These are phyloP conservation scores for Xenopus borealis DNA, from an alignment of 2,113 vertebrate species.

Conservation along the genomic window DNA sequence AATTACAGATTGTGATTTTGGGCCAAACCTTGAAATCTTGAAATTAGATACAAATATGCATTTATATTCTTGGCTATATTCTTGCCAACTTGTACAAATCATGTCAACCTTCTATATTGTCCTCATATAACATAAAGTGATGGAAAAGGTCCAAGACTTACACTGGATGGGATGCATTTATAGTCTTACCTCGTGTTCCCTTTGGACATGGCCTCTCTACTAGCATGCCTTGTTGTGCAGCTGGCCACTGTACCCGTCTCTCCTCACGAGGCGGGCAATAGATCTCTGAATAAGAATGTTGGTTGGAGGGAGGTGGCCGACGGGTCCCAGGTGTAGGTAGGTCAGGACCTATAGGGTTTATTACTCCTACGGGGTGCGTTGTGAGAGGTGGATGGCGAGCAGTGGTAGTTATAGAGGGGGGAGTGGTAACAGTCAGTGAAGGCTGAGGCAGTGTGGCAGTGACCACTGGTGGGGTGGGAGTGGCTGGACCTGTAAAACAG, in stretches of 20 bases:
- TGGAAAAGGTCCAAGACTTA: background rate
- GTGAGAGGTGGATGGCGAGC: slow-evolving; percentile 75
- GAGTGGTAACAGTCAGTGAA: slow-evolving; percentile 56
- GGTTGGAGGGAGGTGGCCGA: slow-evolving; percentile 69
- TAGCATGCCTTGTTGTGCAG: slow-evolving; percentile 80
- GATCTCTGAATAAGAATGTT: slow-evolving; percentile 69
- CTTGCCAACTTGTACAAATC: too few relatives aligned
- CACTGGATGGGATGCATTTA: background rate
- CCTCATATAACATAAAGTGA: too few relatives aligned
- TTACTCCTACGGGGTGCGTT: slow-evolving; percentile 80
- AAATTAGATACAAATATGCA: too few relatives aligned
- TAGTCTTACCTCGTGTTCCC: slow-evolving; percentile 81
- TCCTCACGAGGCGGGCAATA: slow-evolving; percentile 75
- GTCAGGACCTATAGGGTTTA: slow-evolving; percentile 82
- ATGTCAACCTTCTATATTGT: too few relatives aligned
- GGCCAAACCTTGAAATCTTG: too few relatives aligned
- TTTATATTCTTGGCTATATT: too few relatives aligned
- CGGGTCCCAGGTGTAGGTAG: slow-evolving; percentile 77
- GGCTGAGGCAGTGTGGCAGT: slow-evolving; percentile 52
- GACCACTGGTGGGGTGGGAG: slow-evolving; percentile 71
- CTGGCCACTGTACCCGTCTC: slow-evolving; percentile 81
- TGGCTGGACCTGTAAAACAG: slow-evolving; percentile 68
- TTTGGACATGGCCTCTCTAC: slow-evolving; percentile 89
- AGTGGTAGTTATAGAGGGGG: slow-evolving; percentile 72
- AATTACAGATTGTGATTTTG: too few relatives aligned